Base-by-base conservation (phyloP, 2,113 vertebrate genomes). In the Tinamus guttatus region DNA sequence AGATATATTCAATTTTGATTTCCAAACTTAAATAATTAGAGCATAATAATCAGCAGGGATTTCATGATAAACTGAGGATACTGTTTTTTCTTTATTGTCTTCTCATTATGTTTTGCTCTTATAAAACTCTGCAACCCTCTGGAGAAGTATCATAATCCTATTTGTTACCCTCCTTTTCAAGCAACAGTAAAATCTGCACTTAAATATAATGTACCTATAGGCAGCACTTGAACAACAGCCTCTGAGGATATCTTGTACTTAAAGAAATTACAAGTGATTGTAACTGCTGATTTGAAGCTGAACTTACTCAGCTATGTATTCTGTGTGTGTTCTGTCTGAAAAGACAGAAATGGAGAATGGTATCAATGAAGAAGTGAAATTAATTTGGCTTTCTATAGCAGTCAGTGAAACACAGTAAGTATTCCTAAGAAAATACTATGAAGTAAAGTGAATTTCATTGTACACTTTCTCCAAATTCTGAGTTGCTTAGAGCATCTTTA, bases 211-310 rank as follows among this genome's bases (percentile, higher is more conserved):
- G 32, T 25, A 95, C 54, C 81, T 32, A 71, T 21, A 77, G 56
- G 32, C 58, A 89, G 71, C 56, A 69, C 43, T 93, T 94, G 91
- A 93, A 87, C 54, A 89, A 41, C 76, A 70, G 82, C 51, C 85
- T 97, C 52, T 75, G 70, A 97, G 93, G 63, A 95, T 59, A 58
- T 25, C 27, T 89, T 70, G 54, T 24, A 58, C 90, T 97, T 92
- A 65, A 81, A 88, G 56, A 25, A 82, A 89, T 87, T 87, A 67
- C 58, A 62, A 17, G 54, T 79, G 43, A 58, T 78, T 87, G 36
- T 64, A 90, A 63, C 32, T 32, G 89, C 8, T 68, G 43, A 92
- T 78, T 38, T 81, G 76, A 94, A 94, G 51, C 41, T 85, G 64
- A 88, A 56, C 22, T 63, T 27, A n/a, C 74, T 83, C 58, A 78